These are phyloP conservation scores for Felis catus DNA, from an alignment of 2,113 vertebrate species.

Conservation along the genomic window F.catus_Fca126_mat1.0 CM031412.1:58149501-58150000, in stretches of 20 bases:
- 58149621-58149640: neutral
- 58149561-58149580: neutral
- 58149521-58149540: neutral
- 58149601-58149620: neutral
- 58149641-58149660: neutral
- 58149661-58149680: neutral
- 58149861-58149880: neutral
- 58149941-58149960: neutral
- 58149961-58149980: neutral
- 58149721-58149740: neutral
- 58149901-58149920: neutral
- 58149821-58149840: neutral
- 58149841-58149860: neutral
- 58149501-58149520: neutral
- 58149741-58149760: neutral
- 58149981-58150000: neutral
- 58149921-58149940: neutral
- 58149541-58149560: neutral
- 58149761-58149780: neutral
- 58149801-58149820: neutral
- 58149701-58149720: neutral
- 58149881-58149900: neutral
- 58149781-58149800: neutral
- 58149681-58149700: neutral
- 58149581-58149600: neutral